These are phyloP conservation scores for Megaceryle maxima DNA, from an alignment of 2,113 vertebrate genomes.

Conservation along the genomic window DNA sequence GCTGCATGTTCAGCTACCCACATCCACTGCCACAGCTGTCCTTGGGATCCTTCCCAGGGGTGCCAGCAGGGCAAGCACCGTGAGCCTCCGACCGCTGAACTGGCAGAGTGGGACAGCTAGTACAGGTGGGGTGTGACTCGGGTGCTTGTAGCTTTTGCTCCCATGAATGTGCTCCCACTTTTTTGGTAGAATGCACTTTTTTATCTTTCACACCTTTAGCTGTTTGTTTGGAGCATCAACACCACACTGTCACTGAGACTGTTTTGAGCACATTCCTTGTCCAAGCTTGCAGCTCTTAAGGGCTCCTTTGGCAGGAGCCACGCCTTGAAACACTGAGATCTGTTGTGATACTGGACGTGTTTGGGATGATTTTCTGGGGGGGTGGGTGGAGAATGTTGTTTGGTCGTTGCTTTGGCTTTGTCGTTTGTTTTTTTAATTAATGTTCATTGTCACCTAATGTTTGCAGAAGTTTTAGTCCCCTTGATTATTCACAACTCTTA, in stretches of 20 bases:
- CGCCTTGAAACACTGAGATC: background rate
- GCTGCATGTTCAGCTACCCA: background rate
- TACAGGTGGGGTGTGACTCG: fast-evolving
- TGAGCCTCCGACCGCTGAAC: background rate
- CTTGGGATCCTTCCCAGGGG: background rate
- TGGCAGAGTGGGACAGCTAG: background rate
- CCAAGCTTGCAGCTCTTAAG: background rate
- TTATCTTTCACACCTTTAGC: background rate
- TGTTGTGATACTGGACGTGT: background rate
- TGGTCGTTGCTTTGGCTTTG: background rate
- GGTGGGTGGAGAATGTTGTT: background rate
- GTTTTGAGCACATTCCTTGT: background rate
- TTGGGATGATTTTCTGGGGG: background rate
- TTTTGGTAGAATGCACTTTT: fast-evolving
- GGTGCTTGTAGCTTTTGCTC: background rate
- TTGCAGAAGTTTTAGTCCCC: background rate
- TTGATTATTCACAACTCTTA: background rate
- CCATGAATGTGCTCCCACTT: background rate
- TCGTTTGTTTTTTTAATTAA: background rate
- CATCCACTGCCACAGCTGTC: background rate
- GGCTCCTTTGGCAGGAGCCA: background rate
- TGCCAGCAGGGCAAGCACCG: background rate
- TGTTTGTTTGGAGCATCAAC: background rate
- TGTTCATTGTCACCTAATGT: background rate
- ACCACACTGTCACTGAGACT: background rate